phyloP scores from a whole-genome alignment of 2,888 invertebrate species.

The Epistrophe eligans region DNA sequence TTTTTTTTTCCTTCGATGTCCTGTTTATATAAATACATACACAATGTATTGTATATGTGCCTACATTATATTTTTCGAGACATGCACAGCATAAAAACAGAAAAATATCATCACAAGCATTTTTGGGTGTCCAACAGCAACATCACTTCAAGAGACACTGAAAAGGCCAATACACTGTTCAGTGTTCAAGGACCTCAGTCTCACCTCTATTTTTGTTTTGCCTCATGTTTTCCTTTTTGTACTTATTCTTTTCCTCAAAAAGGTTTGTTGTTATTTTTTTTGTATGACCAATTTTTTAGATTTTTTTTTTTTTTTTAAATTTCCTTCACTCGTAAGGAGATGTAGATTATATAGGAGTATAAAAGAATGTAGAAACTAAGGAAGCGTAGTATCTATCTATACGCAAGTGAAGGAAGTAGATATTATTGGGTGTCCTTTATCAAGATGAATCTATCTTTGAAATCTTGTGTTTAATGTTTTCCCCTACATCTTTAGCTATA shows the following conservation, averaged over 20 bases:
- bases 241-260: background rate
- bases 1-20: constrained; percentile 56
- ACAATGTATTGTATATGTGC: background rate
- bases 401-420: constrained; percentile 14
- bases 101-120: constrained; percentile 45
- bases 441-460: constrained; percentile 48
- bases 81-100: constrained; percentile 29
- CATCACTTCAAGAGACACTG: constrained; percentile 64
- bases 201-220: background rate
- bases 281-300: constrained; percentile 21
- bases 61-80: constrained; percentile 4
- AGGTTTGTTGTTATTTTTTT: constrained; percentile 14
- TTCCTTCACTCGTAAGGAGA: constrained; percentile 20
- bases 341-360: background rate
- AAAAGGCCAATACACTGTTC: constrained; percentile 61
- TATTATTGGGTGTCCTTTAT: constrained; percentile 13
- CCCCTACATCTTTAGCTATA: background rate
- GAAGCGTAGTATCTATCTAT: background rate
- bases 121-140: constrained; percentile 55
- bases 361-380: constrained; percentile 22
- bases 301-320: constrained; percentile 21
- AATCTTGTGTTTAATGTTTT: constrained; percentile 19
- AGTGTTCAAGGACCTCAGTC: constrained; percentile 44
- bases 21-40: constrained; percentile 27
- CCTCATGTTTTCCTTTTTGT: background rate